Conservation (phyloP, 2,888 invertebrate genomes). For the Lasioglossum figueresi region DNA sequence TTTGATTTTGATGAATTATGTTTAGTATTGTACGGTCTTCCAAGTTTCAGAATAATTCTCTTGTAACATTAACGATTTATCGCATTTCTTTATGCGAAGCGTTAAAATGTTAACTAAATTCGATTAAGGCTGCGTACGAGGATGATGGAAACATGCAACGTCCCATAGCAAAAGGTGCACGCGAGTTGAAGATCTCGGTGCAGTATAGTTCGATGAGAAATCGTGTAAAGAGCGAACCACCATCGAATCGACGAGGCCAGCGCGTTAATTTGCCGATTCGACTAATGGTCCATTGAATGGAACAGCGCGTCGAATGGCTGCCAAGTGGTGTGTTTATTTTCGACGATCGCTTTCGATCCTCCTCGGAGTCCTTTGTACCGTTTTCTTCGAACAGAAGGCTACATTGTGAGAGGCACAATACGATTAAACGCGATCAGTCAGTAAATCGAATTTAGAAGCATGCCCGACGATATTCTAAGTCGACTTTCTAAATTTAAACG, state of each 20-base stretch:
- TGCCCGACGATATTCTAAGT: conserved; percentile 17
- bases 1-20: not conserved
- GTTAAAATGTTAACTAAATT: not conserved
- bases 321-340: conserved; percentile 67
- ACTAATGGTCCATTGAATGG: conserved; percentile 56
- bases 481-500: conserved; percentile 39
- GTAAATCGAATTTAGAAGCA: conserved; percentile 6
- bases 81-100: no score
- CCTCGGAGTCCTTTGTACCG: conserved; percentile 47
- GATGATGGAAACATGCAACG: not conserved
- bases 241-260: not conserved
- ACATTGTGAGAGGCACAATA: conserved; percentile 43
- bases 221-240: not conserved
- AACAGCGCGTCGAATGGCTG: conserved; percentile 59
- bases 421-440: conserved; percentile 43
- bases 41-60: not conserved
- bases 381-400: conserved; percentile 52
- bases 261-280: conserved; percentile 23
- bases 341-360: conserved; percentile 55
- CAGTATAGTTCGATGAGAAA: not conserved
- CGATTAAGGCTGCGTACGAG: not conserved
- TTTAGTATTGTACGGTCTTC: no score
- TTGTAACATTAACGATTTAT: not conserved
- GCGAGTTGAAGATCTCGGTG: not conserved
- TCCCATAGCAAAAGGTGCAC: not conserved